A percentile compares a stretch with the other conserved stretches of the same genome.
These are phyloP conservation scores for Bibio marci DNA, from an alignment of 2,888 invertebrate genomes.

Conservation along the genomic window DNA sequence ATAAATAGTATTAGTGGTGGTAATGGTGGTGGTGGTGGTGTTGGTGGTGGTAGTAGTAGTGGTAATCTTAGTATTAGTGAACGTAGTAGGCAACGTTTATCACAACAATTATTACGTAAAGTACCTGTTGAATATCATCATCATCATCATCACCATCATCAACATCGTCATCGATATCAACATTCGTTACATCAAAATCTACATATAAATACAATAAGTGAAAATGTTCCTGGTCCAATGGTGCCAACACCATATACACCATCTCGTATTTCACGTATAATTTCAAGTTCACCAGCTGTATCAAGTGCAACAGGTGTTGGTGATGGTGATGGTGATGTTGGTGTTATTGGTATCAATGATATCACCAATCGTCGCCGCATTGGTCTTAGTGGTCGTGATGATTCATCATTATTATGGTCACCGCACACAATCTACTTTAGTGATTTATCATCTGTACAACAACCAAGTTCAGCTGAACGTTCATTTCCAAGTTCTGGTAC, in stretches of 20 bases:
- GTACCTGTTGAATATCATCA: constrained; percentile 15
- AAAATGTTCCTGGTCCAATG: constrained; percentile 11
- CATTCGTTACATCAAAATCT: constrained; percentile 14
- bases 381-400: constrained; percentile 10
- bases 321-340: constrained; percentile 14
- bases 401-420: constrained; percentile 46
- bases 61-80: constrained; percentile 13
- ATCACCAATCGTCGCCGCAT: too few relatives aligned
- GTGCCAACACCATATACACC: constrained; percentile 27
- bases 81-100: constrained; percentile 1
- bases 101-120: constrained; percentile 22
- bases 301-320: constrained; percentile 34
- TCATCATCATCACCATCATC: constrained; percentile 21
- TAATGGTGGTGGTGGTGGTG: neutral
- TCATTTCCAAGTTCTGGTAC: too few relatives aligned
- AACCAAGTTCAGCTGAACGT: constrained; percentile 60
- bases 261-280: constrained; percentile 34
- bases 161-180: constrained; percentile 18
- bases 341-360: too few relatives aligned
- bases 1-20: constrained; percentile 16
- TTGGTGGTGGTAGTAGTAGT: constrained; percentile 10
- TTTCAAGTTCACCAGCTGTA: constrained; percentile 46
- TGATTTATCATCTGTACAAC: constrained; percentile 73
- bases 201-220: constrained; percentile 27
- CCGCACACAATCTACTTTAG: constrained; percentile 51